Evolutionary conservation across 92 coral and sea anemone species (phyloP), one percentile per base, ranked within the genome.

Genomic region (Heliopora coerulea): DNA sequence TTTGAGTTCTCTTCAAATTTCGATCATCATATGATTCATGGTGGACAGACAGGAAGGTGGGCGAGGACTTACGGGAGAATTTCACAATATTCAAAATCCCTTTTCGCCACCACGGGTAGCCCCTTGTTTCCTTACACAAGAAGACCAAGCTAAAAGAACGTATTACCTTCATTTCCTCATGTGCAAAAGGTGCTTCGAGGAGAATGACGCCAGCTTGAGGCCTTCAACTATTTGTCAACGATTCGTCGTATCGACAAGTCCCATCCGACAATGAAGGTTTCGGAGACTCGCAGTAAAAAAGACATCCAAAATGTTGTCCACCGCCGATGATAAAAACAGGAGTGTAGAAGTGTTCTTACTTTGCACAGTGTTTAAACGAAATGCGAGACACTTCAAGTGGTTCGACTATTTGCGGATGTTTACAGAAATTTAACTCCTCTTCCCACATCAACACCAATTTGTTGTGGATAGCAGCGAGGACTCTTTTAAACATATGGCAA

Each of bases 401-500:
- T 39, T 54, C 5, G 31, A 46, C 39, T 28, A 28, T 29, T 19
- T 67, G 34, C 77, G 77, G 77, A 70, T 70, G 77, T 70, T 70
- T 70, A 70, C 77, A 30, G 77, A 70, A 70, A 70, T 54, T 50
- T 35, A 52, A 70, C 77, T 33, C 58, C 77, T 8, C 9, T 52
- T 63, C 32, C 30, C 62, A 54, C 31, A 52, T 70, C 62, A 70
- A 30, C 62, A 70, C 13, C 46, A 25, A 17, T 54, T 39, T 65
- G 52, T 37, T 37, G 42, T 37, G 42, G 42, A 37, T 37, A 11
- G 29, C 58, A 26, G 31, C 50, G 32, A 52, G 58, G 31, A 33
- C 63, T 37, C 37, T 50, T 44, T 49, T 49, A 44, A 70, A 70
- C 77, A 70, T 70, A 70, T 70, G 77, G 77, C 63, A 37, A 70